phyloP scores from a whole-genome alignment of 2,797 vertebrate species.

The Lagodon rhomboides region DNA sequence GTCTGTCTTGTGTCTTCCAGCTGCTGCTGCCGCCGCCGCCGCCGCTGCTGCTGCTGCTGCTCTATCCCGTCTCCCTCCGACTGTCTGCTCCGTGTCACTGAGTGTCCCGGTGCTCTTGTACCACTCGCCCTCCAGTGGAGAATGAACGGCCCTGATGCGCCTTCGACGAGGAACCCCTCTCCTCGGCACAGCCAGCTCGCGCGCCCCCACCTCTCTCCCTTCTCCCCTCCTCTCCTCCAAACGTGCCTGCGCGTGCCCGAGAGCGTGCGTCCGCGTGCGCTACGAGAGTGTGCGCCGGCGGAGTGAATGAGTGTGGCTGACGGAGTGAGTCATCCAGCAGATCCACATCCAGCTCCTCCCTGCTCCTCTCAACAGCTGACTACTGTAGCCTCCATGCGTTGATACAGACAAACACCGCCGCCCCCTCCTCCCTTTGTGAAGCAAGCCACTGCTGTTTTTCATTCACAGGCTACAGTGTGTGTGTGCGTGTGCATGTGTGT shows the following conservation, averaged over 20 bases:
- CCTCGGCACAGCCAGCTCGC: slow-evolving; percentile 30
- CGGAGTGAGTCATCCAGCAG: slow-evolving; percentile 84
- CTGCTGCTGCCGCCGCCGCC: slow-evolving; percentile 26
- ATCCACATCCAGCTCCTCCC: slow-evolving; percentile 74
- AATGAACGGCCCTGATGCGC: slow-evolving; percentile 72
- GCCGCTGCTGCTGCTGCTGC: slow-evolving; percentile 3
- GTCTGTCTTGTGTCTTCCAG: slow-evolving; percentile 57
- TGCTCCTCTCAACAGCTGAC: slow-evolving; percentile 76
- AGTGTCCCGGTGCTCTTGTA: slow-evolving; percentile 75
- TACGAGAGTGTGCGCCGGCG: slow-evolving; percentile 32
- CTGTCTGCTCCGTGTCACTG: slow-evolving; percentile 52
- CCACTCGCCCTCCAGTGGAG: slow-evolving; percentile 86
- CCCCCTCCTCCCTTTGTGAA: slow-evolving; percentile 25
- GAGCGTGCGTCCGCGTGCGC: background rate
- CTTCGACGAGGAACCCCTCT: slow-evolving; percentile 72
- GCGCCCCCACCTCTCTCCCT: slow-evolving; percentile 2
- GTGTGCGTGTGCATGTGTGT: too few relatives aligned
- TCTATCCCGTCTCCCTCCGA: slow-evolving; percentile 64
- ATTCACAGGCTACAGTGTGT: background rate
- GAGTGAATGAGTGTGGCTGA: slow-evolving; percentile 61
- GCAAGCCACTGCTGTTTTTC: slow-evolving; percentile 21
- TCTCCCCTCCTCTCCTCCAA: background rate
- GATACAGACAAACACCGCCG: slow-evolving; percentile 58
- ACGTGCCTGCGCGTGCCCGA: slow-evolving; percentile 52
- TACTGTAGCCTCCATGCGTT: slow-evolving; percentile 71